Conservation (phyloP, 1,140 invertebrate species). For the Hyles vespertilio region DNA sequence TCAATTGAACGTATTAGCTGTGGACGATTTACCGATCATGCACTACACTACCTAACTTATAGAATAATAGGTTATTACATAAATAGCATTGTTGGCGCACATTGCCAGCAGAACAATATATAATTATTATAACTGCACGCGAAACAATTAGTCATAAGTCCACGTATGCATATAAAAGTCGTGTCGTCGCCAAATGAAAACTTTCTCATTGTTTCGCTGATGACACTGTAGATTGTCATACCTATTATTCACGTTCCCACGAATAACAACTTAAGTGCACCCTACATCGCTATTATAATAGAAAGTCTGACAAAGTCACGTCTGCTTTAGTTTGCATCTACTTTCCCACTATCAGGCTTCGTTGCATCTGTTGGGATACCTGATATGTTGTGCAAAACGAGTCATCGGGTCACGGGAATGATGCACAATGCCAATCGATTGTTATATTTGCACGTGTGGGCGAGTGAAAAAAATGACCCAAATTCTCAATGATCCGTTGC, state of each 20-base stretch:
- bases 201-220: conserved; percentile 31
- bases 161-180: background rate
- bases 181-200: conserved; percentile 10
- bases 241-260: conserved; percentile 61
- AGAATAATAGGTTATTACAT: no score
- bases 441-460: conserved; percentile 46
- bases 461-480: conserved; percentile 41
- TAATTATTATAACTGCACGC: no score
- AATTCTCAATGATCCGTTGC: conserved; percentile 36
- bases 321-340: conserved; percentile 65
- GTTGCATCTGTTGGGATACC: conserved; percentile 57
- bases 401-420: conserved; percentile 37
- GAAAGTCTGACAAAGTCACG: conserved; percentile 66
- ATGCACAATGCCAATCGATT: conserved; percentile 24
- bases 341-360: conserved; percentile 46
- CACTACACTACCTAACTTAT: no score
- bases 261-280: conserved; percentile 57
- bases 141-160: background rate
- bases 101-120: no score
- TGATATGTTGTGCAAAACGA: conserved; percentile 48
- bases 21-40: no score
- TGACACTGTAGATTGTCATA: conserved; percentile 36
- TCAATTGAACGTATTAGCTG: no score
- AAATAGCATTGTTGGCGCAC: no score
- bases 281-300: conserved; percentile 44